Evolutionary conservation across 2,888 invertebrate species (phyloP), one percentile per base, ranked within the genome.

Genomic region (Cataglyphis rosenhaueri): DNA sequence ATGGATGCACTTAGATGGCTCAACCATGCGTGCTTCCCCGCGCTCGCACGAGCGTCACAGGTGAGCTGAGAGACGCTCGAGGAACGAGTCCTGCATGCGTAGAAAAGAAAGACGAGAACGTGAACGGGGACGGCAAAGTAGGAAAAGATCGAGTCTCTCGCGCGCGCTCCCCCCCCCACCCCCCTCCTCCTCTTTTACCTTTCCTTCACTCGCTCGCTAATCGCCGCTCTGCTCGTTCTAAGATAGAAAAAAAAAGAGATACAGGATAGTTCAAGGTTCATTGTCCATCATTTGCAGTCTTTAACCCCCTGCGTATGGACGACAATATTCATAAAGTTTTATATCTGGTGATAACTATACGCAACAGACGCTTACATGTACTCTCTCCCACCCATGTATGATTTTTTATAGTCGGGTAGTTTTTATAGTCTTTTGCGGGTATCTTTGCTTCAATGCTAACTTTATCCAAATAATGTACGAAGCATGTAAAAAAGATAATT

Each of bases 1-100:
- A n/a, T 87, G 78, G 81, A 84, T 84, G 82, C 88, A 89, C 91
- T 92, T 91, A 92, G 85, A 90, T 85, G 71, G 84, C 79, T 93
- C 94, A 94, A 91, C 94, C 92, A 93, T 91, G 92, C 94, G 90
- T 93, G 91, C 89, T 93, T 94, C 94, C 93, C 90, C 87, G 87
- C 86, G 88, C 89, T 84, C 84, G 85, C 44, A 48, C 81, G 71
- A 82, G 87, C 89, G 86, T 91, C 87, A 89, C 92, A 92, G 92
- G 91, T 92, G 92, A 91, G 88, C 84, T 82, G 84, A 71, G 64
- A 57, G 74, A 9, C 70, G 79, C 83, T 82, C 84, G 81, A 79
- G 84, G 81, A 87, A 89, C 90, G 84, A 86, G 87, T 86, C 87
- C 83, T 85, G 81, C 64, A 21, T 29, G 44, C 32, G 52, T 71